Evolutionary conservation across 1,140 invertebrate species (phyloP).

Genomic region (Eriocheir sinensis): DNA sequence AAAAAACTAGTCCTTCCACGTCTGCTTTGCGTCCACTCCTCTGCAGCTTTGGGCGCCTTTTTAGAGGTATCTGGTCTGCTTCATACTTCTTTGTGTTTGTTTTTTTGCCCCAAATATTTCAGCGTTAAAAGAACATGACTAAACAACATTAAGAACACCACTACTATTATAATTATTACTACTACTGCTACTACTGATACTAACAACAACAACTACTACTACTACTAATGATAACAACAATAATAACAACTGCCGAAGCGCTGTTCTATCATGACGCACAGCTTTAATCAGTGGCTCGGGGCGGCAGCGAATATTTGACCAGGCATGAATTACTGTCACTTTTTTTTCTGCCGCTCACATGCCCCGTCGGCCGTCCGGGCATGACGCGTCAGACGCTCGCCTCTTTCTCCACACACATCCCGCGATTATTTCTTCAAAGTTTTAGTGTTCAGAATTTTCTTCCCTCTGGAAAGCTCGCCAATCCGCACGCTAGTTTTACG

Average conservation of each 20-base stretch:
- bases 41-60: too few relatives aligned
- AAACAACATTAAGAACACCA: too few relatives aligned
- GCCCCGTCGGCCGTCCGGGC: neutral
- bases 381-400: neutral
- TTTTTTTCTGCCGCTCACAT: neutral
- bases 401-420: neutral
- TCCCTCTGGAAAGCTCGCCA: neutral
- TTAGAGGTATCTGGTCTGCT: too few relatives aligned
- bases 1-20: too few relatives aligned
- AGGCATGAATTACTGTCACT: neutral
- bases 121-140: too few relatives aligned
- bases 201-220: too few relatives aligned
- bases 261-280: neutral
- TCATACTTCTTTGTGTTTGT: too few relatives aligned
- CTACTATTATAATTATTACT: too few relatives aligned
- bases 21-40: too few relatives aligned
- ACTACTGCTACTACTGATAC: too few relatives aligned
- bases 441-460: conserved; percentile 2
- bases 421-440: neutral
- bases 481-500: neutral
- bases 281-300: neutral
- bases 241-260: neutral
- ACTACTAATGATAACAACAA: neutral
- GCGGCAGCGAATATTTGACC: neutral
- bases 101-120: too few relatives aligned